Percentiles rank a stretch among this genome's conserved stretches.
Evolutionary conservation across 2,797 vertebrate genomes (phyloP).

Genomic region (Hyperoplus lanceolatus): DNA sequence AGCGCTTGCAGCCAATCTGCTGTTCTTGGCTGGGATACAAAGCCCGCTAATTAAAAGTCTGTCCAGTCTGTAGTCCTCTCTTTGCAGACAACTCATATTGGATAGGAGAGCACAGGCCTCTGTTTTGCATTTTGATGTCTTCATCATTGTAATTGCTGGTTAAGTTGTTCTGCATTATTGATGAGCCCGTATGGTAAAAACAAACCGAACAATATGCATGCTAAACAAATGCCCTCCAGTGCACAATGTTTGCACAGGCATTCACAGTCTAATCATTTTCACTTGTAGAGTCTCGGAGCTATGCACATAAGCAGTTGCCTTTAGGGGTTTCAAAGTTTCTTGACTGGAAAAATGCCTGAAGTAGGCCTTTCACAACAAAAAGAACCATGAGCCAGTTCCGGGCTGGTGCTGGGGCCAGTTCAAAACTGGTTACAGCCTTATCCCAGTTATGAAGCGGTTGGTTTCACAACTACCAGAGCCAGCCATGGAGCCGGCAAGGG

Average conservation of each 20-base stretch:
- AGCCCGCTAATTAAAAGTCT: conserved; percentile 84
- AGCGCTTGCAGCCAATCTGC: conserved; percentile 77
- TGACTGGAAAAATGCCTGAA: conserved; percentile 61
- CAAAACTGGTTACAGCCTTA: too few relatives aligned
- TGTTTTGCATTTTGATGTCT: conserved; percentile 82
- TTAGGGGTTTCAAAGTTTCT: conserved; percentile 61
- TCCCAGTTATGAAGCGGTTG: too few relatives aligned
- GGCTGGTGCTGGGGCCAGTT: too few relatives aligned
- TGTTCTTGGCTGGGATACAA: conserved; percentile 76
- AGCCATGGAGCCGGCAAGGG: too few relatives aligned
- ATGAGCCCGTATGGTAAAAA: conserved; percentile 78
- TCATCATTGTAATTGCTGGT: conserved; percentile 81
- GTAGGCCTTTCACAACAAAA: too few relatives aligned
- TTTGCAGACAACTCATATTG: conserved; percentile 70
- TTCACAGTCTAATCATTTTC: conserved; percentile 69
- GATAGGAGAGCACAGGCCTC: conserved; percentile 62
- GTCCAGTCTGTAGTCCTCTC: conserved; percentile 72
- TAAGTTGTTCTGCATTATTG: conserved; percentile 77
- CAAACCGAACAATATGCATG: conserved; percentile 76
- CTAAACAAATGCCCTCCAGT: conserved; percentile 77
- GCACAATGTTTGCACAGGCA: conserved; percentile 55
- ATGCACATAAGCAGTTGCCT: conserved; percentile 69
- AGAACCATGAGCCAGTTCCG: too few relatives aligned
- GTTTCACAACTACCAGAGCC: too few relatives aligned
- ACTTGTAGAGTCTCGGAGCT: conserved; percentile 62